A percentile compares a stretch with the other conserved stretches of the same genome.
Evolutionary conservation across 2,113 vertebrate species (phyloP).

Genomic region (Ondatra zibethicus): DNA sequence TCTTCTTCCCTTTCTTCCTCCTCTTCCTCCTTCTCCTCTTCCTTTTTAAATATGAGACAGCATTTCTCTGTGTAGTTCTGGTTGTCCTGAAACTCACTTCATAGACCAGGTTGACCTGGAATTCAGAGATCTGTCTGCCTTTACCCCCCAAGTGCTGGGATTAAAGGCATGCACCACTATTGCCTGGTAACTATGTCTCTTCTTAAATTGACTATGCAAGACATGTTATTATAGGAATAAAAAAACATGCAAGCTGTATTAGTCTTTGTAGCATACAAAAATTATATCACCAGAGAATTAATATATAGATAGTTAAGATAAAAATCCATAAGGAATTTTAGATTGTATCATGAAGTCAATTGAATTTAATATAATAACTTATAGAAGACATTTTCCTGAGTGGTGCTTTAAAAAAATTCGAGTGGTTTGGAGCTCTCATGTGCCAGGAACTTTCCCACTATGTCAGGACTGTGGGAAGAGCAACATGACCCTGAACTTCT

Average conservation of each 20-base stretch:
- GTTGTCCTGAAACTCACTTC: neutral
- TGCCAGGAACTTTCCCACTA: neutral
- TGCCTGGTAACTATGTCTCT: neutral
- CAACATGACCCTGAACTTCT: neutral
- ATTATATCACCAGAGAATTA: neutral
- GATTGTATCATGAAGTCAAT: neutral
- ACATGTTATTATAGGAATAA: neutral
- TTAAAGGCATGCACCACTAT: neutral
- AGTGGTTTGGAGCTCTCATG: neutral
- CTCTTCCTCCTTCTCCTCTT: too few relatives aligned
- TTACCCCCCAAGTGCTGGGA: neutral
- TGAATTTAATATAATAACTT: neutral
- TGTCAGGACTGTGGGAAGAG: neutral
- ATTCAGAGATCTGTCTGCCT: neutral
- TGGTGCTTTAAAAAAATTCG: neutral
- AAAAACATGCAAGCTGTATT: neutral
- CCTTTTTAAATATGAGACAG: neutral
- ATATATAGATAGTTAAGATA: neutral
- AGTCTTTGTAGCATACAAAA: neutral
- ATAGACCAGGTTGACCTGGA: neutral
- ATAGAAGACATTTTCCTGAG: neutral
- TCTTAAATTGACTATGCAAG: neutral
- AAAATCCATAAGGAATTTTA: conserved; percentile 20
- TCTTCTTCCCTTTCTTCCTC: too few relatives aligned
- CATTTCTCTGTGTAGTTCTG: neutral